Percentiles rank a stretch among this genome's conserved stretches.
Conservation (phyloP, 2,113 vertebrate genomes). For the Amphiprion ocellaris region DNA sequence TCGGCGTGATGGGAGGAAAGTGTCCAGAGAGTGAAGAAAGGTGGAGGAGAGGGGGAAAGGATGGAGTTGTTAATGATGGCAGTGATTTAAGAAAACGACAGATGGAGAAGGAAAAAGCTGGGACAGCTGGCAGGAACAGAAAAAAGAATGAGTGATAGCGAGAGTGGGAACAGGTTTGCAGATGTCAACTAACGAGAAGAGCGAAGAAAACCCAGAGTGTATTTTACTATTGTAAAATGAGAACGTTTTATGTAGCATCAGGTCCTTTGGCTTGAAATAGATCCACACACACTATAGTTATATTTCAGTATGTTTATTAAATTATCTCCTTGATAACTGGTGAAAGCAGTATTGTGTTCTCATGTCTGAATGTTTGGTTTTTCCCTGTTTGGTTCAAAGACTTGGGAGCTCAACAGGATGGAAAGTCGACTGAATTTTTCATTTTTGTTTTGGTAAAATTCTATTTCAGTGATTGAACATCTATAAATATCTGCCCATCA, state of each 20-base stretch:
- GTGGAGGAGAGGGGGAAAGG: conserved; percentile 22
- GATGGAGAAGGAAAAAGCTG: conserved; percentile 49
- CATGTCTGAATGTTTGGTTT: no score
- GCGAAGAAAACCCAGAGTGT: not conserved
- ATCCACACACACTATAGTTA: no score
- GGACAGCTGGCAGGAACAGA: conserved; percentile 49
- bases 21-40: conserved; percentile 18
- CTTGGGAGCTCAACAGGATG: no score
- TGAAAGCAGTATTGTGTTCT: no score
- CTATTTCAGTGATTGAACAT: no score
- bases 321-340: no score
- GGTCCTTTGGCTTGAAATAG: not conserved
- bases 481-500: no score
- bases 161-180: conserved; percentile 24
- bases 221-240: no score
- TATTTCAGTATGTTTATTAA: no score
- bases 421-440: no score
- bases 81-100: conserved; percentile 50
- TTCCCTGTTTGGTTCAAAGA: no score
- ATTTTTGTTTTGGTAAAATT: no score
- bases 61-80: conserved; percentile 42
- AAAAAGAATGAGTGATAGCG: conserved; percentile 41
- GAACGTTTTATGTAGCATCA: not conserved
- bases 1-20: conserved; percentile 2
- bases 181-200: conserved; percentile 28